Conservation (phyloP, 2,888 invertebrate species). For the Eupithecia dodoneata region DNA sequence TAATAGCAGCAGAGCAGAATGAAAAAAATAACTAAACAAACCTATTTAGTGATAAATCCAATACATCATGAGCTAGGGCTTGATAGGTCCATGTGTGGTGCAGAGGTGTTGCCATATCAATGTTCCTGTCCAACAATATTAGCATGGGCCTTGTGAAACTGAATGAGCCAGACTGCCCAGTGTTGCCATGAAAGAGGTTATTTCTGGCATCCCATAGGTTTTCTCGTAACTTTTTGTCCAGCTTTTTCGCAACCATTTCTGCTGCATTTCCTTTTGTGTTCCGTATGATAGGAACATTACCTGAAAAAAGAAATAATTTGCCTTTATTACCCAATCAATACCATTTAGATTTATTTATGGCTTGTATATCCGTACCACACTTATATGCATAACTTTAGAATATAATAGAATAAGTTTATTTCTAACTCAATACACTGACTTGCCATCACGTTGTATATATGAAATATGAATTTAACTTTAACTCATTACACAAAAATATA, state of each 20-base stretch:
- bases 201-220: slow-evolving; percentile 98
- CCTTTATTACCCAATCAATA: neutral
- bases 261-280: slow-evolving; percentile 98
- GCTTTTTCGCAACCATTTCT: slow-evolving; percentile 98
- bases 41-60: slow-evolving; percentile 96
- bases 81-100: slow-evolving; percentile 99
- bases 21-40: slow-evolving; percentile 41
- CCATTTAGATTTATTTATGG: neutral
- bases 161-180: slow-evolving; percentile 89
- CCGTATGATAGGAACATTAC: slow-evolving; percentile 94
- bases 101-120: slow-evolving; percentile 98
- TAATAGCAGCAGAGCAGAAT: neutral
- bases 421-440: too few relatives aligned
- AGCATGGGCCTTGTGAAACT: slow-evolving; percentile 97
- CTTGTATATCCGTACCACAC: neutral
- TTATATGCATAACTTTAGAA: neutral
- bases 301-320: slow-evolving; percentile 61
- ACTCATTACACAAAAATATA: too few relatives aligned
- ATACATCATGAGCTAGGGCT: slow-evolving; percentile 97
- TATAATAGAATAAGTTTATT: too few relatives aligned
- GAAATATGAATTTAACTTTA: too few relatives aligned
- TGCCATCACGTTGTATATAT: too few relatives aligned
- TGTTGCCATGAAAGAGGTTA: slow-evolving; percentile 95
- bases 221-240: slow-evolving; percentile 98
- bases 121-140: slow-evolving; percentile 95